Base-by-base conservation (phyloP, 2,113 vertebrate genomes). In the Leucopternis melanops region DNA sequence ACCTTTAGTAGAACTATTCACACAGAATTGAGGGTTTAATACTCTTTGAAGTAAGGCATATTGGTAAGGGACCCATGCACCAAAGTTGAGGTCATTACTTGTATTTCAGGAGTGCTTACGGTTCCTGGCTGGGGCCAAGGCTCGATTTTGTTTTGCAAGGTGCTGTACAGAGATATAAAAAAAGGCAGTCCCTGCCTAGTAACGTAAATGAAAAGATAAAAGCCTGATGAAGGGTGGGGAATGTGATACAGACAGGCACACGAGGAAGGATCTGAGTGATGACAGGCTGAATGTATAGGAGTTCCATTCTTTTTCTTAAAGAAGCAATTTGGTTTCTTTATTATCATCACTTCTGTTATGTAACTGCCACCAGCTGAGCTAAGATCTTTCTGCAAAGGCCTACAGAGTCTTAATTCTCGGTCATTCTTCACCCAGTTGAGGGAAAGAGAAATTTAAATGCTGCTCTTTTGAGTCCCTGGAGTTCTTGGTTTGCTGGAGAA, bases 101-200 rank as follows among this genome's bases (percentile, higher is more conserved):
- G n/a, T 52, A 1, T 44, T 92, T 63, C 26, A 17, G 44, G 31
- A n/a, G 18, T 10, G 14, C 50, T 36, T 8, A 5, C 10, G 23
- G 65, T 59, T 45, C 42, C 73, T 47, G 29, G 38, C 69, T 63
- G 45, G 52, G 59, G 54, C 47, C 20, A 29, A 32, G 65, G 81
- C 92, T 62, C 45, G 10, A 58, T 36, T 54, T 55, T 75, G 44
- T 7, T 69, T n/a, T 12, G 17, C 70, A 90, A 89, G 92, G 86
- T 97, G 95, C 34, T 82, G 66, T 58, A 3, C 36, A n/a, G 66
- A 95, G 96, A 97, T 96, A 97, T 4, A 62, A 72, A 80, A 55
- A 52, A 55, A 52, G 59, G 38, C 70, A 62, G 95, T 44, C 69
- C 86, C 90, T 93, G 90, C 94, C 93, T 90, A 36, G 38, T 5